Evolutionary conservation across 2,888 invertebrate genomes (phyloP), one percentile per base, ranked within the genome.

Genomic region (Parnassius smintheus): DNA sequence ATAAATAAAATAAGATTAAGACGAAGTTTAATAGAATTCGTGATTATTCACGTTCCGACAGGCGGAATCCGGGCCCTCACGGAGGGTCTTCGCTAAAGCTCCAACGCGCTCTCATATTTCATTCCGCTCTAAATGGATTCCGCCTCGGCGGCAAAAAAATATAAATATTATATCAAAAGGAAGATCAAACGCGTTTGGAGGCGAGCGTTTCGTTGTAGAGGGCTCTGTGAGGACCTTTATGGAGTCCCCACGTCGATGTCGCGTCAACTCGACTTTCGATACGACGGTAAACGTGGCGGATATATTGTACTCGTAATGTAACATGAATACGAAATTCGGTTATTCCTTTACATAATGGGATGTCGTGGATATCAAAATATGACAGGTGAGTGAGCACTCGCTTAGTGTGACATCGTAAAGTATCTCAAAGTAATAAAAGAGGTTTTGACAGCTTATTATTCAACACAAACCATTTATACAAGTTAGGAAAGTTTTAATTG

Each of bases 121-220:
- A 84, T 84, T 82, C 78, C 78, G 74, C 73, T 75, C 77, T 78
- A 83, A 85, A 84, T 81, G 80, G 78, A 82, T 86, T 80, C 77
- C 75, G 79, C 74, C 77, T 76, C 74, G 70, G 72, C 77, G 77
- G 81, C 75, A 45, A 80, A 84, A 84, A 84, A 85, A 86, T 85
- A 82, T 85, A 86, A 85, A 81, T 83, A 81, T 82, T 77, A 77
- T 85, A 84, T 83, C 81, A 82, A 85, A 85, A 80, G 84, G 78
- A 83, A 86, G 85, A 88, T 88, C 85, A 85, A 85, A 84, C 82
- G 82, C 79, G 77, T 76, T 81, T 73, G 64, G 61, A 63, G 63
- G 59, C 65, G 54, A 68, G 66, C 68, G 68, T 64, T 60, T 61
- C 58, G 64, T 62, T 65, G 62, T 48, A 48, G 69, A 70, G 76